These are phyloP conservation scores for Ormyrus labotus DNA, from an alignment of 2,888 invertebrate genomes.

Conservation along the genomic window DNA sequence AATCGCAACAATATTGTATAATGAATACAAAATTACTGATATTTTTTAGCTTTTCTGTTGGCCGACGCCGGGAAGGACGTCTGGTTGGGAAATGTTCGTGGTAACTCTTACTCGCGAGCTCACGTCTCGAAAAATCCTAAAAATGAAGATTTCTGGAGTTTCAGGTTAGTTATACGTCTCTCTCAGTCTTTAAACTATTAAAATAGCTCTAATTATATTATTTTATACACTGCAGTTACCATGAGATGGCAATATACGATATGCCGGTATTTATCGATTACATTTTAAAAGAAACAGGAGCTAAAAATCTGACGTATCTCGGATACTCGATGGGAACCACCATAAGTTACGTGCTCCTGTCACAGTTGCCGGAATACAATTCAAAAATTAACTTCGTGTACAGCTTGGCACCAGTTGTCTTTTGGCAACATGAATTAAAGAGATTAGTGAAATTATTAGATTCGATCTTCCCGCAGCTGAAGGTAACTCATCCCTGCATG, in stretches of 20 bases:
- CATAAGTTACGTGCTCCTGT: constrained; percentile 82
- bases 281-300: constrained; percentile 77
- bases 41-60: constrained; percentile 37
- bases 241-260: constrained; percentile 91
- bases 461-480: neutral
- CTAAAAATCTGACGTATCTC: constrained; percentile 81
- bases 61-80: constrained; percentile 45
- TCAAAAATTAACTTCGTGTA: constrained; percentile 79
- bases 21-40: neutral
- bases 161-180: constrained; percentile 26
- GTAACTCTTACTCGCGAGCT: constrained; percentile 30
- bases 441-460: constrained; percentile 8
- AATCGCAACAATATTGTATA: too few species aligned
- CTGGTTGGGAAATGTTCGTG: constrained; percentile 46
- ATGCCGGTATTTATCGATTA: constrained; percentile 90
- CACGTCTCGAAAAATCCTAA: constrained; percentile 16
- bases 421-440: constrained; percentile 27
- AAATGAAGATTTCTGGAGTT: constrained; percentile 34
- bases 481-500: constrained; percentile 20
- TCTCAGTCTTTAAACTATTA: constrained; percentile 1
- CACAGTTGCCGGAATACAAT: constrained; percentile 84
- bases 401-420: constrained; percentile 36
- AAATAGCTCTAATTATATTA: neutral
- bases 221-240: constrained; percentile 80
- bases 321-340: constrained; percentile 96